Evolutionary conservation across 2,888 invertebrate species (phyloP).

Genomic region (Celastrina argiolus): DNA sequence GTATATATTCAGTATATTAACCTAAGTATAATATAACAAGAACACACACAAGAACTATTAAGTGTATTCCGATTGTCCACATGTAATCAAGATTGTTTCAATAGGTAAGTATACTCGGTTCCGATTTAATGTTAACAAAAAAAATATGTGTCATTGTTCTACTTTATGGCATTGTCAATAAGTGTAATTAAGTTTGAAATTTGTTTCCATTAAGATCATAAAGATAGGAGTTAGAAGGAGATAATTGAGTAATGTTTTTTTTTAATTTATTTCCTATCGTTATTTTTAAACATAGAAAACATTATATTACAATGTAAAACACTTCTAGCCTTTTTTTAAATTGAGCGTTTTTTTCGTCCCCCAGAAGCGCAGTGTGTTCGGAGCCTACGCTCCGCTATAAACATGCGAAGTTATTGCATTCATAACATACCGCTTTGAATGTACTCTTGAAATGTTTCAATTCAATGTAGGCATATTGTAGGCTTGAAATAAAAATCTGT

Average conservation of each 20-base stretch:
- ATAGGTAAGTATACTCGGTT: too few species aligned
- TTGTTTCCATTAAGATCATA: too few species aligned
- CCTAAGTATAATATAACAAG: neutral
- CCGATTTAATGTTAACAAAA: too few species aligned
- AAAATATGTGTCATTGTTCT: too few species aligned
- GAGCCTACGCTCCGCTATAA: conserved; percentile 14
- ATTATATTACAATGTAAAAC: too few species aligned
- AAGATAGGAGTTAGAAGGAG: too few species aligned
- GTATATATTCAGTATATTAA: neutral
- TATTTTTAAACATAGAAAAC: neutral
- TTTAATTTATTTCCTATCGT: too few species aligned
- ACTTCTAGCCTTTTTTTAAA: neutral
- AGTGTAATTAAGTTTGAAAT: too few species aligned
- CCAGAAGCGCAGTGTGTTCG: neutral
- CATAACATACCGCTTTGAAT: conserved; percentile 28
- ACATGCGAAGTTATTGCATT: conserved; percentile 26
- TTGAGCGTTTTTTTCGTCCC: neutral
- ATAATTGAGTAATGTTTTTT: too few species aligned
- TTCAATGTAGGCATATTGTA: conserved; percentile 24
- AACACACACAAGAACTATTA: neutral
- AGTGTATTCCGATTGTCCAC: neutral
- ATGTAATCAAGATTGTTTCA: neutral
- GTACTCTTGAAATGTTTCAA: conserved; percentile 25
- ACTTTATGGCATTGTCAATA: too few species aligned
- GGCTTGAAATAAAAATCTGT: conserved; percentile 17